These are phyloP conservation scores for Dolichotis patagonum DNA, from an alignment of 2,113 vertebrate genomes.

Conservation along the genomic window DNA sequence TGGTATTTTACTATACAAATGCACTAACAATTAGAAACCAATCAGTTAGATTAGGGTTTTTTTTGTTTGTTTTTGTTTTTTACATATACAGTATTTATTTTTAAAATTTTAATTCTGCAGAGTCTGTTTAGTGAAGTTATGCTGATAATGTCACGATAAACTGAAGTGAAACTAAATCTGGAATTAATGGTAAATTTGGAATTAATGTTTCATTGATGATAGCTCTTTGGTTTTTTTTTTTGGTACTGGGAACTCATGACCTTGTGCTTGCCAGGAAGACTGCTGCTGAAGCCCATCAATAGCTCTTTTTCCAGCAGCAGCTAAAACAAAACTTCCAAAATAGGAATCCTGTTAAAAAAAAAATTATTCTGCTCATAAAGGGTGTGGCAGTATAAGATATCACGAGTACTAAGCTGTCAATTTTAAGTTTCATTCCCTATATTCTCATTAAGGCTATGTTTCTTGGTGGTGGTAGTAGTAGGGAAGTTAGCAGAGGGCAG, in stretches of 20 bases:
- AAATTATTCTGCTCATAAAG: slow-evolving; percentile 19
- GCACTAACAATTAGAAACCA: slow-evolving; percentile 53
- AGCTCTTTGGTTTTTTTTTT: background rate
- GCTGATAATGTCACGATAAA: slow-evolving; percentile 36
- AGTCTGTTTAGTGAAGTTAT: slow-evolving; percentile 19
- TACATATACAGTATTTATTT: background rate
- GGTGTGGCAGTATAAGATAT: background rate
- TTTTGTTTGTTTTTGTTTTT: background rate
- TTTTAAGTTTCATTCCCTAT: background rate
- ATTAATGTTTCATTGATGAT: background rate
- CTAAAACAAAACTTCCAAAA: slow-evolving; percentile 26
- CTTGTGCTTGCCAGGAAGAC: too few relatives aligned
- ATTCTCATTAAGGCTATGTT: slow-evolving; percentile 3
- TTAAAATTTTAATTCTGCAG: slow-evolving; percentile 51
- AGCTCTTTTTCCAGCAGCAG: background rate
- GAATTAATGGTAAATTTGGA: background rate
- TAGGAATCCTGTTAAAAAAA: background rate
- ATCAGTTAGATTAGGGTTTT: slow-evolving; percentile 14
- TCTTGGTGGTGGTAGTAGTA: background rate
- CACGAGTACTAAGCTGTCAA: background rate
- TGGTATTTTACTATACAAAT: slow-evolving; percentile 7
- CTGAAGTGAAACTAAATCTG: background rate
- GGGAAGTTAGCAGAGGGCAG: background rate
- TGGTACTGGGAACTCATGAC: too few relatives aligned
- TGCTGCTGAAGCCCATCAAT: too few relatives aligned